A percentile compares a stretch with the other conserved stretches of the same genome.
These are phyloP conservation scores for Champsocephalus gunnari DNA, from an alignment of 2,797 vertebrate species.

Conservation along the genomic window DNA sequence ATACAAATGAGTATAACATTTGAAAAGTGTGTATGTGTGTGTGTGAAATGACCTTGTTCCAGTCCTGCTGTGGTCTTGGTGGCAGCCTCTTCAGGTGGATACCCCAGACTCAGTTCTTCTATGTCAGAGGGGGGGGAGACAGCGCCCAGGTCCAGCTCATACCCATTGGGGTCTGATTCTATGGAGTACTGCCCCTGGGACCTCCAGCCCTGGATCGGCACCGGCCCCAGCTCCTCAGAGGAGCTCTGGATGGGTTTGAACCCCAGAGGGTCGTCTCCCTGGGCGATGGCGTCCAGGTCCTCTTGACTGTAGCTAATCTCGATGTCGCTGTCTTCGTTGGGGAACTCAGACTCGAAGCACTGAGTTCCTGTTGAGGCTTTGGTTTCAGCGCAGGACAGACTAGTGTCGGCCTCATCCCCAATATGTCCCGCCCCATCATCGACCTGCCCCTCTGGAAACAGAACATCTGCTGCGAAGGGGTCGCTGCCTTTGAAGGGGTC, in stretches of 20 bases:
- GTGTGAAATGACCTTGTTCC: slow-evolving; percentile 47
- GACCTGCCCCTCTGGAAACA: slow-evolving; percentile 44
- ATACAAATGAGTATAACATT: too few relatives aligned
- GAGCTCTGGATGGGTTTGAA: slow-evolving; percentile 83
- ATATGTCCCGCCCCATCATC: slow-evolving; percentile 12
- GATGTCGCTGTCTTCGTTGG: slow-evolving; percentile 79
- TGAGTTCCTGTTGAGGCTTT: slow-evolving; percentile 82
- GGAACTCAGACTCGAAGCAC: slow-evolving; percentile 82
- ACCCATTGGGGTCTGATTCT: slow-evolving; percentile 80
- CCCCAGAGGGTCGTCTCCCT: slow-evolving; percentile 33
- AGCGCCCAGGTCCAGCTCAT: slow-evolving; percentile 72
- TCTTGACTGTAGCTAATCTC: slow-evolving; percentile 81
- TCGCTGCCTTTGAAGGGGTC: slow-evolving; percentile 88
- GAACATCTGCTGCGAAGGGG: slow-evolving; percentile 71
- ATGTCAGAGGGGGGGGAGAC: slow-evolving; percentile 73
- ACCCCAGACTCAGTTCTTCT: slow-evolving; percentile 68
- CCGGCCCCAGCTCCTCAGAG: slow-evolving; percentile 69
- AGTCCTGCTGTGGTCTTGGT: slow-evolving; percentile 1
- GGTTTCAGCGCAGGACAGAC: slow-evolving; percentile 77
- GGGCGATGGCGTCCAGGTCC: slow-evolving; percentile 62
- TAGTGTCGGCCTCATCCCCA: slow-evolving; percentile 69
- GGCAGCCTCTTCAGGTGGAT: slow-evolving; percentile 32
- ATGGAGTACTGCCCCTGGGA: slow-evolving; percentile 75
- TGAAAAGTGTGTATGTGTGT: too few relatives aligned
- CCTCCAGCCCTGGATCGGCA: slow-evolving; percentile 54